phyloP scores from a whole-genome alignment of 2,113 vertebrate genomes.

The Marmota monax region DNA sequence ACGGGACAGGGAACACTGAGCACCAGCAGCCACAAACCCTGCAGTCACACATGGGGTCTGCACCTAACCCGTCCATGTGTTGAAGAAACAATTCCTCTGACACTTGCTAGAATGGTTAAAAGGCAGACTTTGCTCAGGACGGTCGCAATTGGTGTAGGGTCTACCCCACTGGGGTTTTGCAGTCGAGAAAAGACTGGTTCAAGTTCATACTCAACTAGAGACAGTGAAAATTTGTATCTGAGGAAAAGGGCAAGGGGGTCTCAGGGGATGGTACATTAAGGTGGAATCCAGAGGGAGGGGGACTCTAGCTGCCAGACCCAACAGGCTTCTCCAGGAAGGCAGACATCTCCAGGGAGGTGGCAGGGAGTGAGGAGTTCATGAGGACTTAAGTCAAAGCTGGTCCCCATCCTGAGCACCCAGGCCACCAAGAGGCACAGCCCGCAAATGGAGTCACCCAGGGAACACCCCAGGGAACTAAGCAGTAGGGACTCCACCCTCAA shows the following conservation, averaged over 20 bases:
- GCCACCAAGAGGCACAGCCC: neutral
- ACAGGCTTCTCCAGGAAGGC: neutral
- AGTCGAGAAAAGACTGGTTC: neutral
- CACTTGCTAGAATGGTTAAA: neutral
- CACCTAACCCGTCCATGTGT: rapidly evolving
- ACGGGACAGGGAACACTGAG: neutral
- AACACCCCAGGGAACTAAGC: neutral
- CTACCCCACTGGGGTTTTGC: neutral
- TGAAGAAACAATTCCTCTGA: neutral
- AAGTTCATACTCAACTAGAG: no score
- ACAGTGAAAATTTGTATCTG: neutral
- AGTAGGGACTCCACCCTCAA: rapidly evolving
- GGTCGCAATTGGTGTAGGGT: rapidly evolving
- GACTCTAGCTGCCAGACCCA: neutral
- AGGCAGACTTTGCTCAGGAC: neutral
- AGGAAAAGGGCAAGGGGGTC: no score
- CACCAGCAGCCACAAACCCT: neutral
- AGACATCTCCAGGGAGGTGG: neutral
- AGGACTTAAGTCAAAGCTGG: no score
- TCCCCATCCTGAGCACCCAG: neutral
- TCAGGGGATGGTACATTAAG: neutral
- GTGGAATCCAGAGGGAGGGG: neutral
- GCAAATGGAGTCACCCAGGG: rapidly evolving
- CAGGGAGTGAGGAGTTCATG: no score
- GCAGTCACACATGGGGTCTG: rapidly evolving